Percentiles rank a stretch among this genome's conserved stretches.
phyloP scores from a whole-genome alignment of 2,797 vertebrate genomes.

The Enteromius anoplus region DNA sequence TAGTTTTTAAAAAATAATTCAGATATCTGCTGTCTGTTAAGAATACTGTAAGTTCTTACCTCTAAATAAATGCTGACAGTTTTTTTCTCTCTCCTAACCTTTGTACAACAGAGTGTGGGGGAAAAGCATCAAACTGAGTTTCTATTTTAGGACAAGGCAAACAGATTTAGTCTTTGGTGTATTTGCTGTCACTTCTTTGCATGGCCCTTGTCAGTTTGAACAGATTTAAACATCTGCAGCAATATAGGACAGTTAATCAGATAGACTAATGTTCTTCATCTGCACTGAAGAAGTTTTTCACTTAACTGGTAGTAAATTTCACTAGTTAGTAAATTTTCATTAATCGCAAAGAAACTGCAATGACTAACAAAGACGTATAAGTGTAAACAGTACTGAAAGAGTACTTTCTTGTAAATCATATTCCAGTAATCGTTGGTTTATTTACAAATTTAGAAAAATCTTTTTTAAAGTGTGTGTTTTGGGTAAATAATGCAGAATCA shows the following conservation, averaged over 20 bases:
- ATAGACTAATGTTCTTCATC: not conserved
- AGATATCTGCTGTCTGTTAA: not conserved
- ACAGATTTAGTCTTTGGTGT: conserved; percentile 54
- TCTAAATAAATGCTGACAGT: not conserved
- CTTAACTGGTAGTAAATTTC: not conserved
- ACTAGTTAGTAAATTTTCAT: no score
- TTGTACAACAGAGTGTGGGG: not conserved
- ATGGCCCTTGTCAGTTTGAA: conserved; percentile 57
- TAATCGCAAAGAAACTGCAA: not conserved
- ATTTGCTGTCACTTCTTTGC: conserved; percentile 59
- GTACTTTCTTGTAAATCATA: not conserved
- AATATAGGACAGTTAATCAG: not conserved
- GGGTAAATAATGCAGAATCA: not conserved
- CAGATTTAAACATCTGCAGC: conserved; percentile 6
- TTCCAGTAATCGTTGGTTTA: not conserved
- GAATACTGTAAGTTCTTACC: not conserved
- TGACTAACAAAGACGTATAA: not conserved
- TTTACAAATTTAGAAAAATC: not conserved
- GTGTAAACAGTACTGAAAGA: not conserved
- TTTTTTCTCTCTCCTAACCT: not conserved
- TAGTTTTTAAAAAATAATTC: not conserved
- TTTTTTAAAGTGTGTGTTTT: not conserved
- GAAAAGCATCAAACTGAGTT: not conserved
- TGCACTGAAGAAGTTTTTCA: not conserved
- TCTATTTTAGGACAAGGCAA: conserved; percentile 53